Evolutionary conservation across 1,140 invertebrate genomes (phyloP).

Genomic region (Drosophila ficusphila): DNA sequence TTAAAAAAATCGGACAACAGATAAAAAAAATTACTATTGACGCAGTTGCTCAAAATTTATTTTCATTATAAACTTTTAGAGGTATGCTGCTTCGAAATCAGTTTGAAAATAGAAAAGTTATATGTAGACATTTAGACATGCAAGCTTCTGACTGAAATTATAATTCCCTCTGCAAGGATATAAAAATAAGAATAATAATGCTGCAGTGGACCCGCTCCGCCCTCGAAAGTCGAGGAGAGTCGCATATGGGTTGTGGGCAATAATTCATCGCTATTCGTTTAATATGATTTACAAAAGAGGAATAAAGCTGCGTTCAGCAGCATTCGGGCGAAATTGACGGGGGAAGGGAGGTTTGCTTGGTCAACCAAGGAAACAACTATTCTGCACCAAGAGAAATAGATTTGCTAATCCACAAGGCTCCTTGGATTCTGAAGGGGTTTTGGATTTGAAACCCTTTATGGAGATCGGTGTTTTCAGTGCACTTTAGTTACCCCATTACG

Average conservation of each 20-base stretch:
- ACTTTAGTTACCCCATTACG: constrained; percentile 8
- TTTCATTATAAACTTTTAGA: too few relatives aligned
- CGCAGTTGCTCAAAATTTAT: too few relatives aligned
- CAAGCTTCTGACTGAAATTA: too few relatives aligned
- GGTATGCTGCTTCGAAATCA: too few relatives aligned
- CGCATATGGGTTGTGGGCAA: constrained; percentile 52
- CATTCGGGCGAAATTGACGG: constrained; percentile 55
- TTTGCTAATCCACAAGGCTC: too few relatives aligned
- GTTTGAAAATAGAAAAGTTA: too few relatives aligned
- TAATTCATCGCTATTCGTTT: constrained; percentile 77
- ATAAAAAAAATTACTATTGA: too few relatives aligned
- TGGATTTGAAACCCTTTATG: too few relatives aligned
- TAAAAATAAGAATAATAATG: constrained; percentile 66
- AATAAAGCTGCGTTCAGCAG: constrained; percentile 42
- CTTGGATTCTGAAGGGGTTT: too few relatives aligned
- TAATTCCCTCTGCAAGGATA: too few relatives aligned
- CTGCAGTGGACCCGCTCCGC: constrained; percentile 42
- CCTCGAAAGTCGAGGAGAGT: constrained; percentile 11
- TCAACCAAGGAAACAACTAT: not conserved
- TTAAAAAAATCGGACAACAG: too few relatives aligned
- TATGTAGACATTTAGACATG: too few relatives aligned
- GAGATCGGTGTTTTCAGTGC: not conserved
- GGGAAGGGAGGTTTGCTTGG: constrained; percentile 17
- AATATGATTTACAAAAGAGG: constrained; percentile 75
- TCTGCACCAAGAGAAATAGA: not conserved